phyloP scores from a whole-genome alignment of 2,888 invertebrate species.

The Homarus gammarus region DNA sequence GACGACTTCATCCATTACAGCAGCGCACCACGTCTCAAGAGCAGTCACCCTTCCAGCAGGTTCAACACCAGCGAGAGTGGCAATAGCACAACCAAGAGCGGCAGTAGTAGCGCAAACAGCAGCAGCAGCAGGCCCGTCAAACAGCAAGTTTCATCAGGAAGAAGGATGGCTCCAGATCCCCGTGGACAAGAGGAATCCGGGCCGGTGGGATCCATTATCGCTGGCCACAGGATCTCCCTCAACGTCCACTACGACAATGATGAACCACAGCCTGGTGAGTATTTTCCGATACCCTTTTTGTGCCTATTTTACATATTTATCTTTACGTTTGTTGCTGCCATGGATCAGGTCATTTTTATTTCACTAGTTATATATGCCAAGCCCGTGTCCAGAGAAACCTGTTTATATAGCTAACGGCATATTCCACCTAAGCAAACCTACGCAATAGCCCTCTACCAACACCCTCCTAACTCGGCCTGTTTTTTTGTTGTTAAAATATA shows the following conservation, averaged over 20 bases:
- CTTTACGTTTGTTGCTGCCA: too few relatives aligned
- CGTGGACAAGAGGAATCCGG: slow-evolving; percentile 59
- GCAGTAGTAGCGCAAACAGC: background rate
- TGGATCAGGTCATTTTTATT: too few relatives aligned
- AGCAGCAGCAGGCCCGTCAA: slow-evolving; percentile 1
- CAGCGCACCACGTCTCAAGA: slow-evolving; percentile 27
- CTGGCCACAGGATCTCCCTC: slow-evolving; percentile 74
- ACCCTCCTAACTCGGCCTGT: too few relatives aligned
- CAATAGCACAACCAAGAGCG: background rate
- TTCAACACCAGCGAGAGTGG: background rate
- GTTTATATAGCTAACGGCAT: too few relatives aligned
- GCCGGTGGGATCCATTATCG: slow-evolving; percentile 64
- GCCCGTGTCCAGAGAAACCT: too few relatives aligned
- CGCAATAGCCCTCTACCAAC: too few relatives aligned
- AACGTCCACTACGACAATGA: slow-evolving; percentile 73
- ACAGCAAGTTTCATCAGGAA: background rate
- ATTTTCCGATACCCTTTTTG: too few relatives aligned
- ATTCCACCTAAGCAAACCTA: too few relatives aligned
- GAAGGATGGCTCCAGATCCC: slow-evolving; percentile 70
- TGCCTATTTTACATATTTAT: too few relatives aligned
- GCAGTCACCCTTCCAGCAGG: background rate
- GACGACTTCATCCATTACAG: slow-evolving; percentile 67
- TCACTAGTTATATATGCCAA: too few relatives aligned
- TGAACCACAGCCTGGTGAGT: slow-evolving; percentile 10
- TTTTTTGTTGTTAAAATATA: too few relatives aligned